These are phyloP conservation scores for Drosophila bocqueti DNA, from an alignment of 1,140 invertebrate species.

Conservation along the genomic window DNA sequence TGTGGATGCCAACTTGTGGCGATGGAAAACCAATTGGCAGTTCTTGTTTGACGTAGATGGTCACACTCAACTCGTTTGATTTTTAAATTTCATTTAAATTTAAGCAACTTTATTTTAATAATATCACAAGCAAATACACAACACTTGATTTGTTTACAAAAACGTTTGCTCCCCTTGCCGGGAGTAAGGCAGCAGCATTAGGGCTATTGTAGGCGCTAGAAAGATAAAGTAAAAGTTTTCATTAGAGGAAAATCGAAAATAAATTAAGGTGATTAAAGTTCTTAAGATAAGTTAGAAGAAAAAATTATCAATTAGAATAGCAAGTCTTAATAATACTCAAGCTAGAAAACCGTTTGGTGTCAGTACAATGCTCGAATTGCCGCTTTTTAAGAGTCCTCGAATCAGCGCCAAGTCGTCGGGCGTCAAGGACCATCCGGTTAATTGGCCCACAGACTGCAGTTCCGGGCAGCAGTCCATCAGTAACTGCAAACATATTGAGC, in stretches of 20 bases:
- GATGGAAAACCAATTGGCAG: slow-evolving; percentile 5
- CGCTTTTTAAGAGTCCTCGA: slow-evolving; percentile 87
- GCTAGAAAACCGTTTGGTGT: slow-evolving; percentile 86
- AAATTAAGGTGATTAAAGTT: neutral
- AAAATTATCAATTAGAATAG: slow-evolving; percentile 20
- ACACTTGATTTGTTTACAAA: slow-evolving; percentile 35
- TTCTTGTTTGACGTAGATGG: slow-evolving; percentile 10
- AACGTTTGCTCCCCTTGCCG: slow-evolving; percentile 25
- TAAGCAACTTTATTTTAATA: slow-evolving; percentile 62
- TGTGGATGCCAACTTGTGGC: slow-evolving; percentile 86
- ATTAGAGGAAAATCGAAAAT: neutral
- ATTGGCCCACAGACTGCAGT: slow-evolving; percentile 87
- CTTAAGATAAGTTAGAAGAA: neutral
- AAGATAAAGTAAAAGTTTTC: slow-evolving; percentile 21
- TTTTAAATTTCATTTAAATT: slow-evolving; percentile 30
- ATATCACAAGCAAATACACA: slow-evolving; percentile 70
- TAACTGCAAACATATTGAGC: slow-evolving; percentile 40
- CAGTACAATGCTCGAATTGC: slow-evolving; percentile 87
- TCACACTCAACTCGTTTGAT: too few relatives aligned
- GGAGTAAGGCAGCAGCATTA: neutral
- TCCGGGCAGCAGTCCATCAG: slow-evolving; percentile 88
- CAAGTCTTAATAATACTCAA: slow-evolving; percentile 59
- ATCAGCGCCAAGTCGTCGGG: slow-evolving; percentile 88
- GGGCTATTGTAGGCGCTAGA: slow-evolving; percentile 67
- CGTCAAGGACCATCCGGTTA: slow-evolving; percentile 88